Percentiles rank a stretch among this genome's conserved stretches.
These are phyloP conservation scores for Cassiopea andromeda DNA, from an alignment of 30 jellyfish, hydroid and myxozoan species.

Conservation along the genomic window DNA sequence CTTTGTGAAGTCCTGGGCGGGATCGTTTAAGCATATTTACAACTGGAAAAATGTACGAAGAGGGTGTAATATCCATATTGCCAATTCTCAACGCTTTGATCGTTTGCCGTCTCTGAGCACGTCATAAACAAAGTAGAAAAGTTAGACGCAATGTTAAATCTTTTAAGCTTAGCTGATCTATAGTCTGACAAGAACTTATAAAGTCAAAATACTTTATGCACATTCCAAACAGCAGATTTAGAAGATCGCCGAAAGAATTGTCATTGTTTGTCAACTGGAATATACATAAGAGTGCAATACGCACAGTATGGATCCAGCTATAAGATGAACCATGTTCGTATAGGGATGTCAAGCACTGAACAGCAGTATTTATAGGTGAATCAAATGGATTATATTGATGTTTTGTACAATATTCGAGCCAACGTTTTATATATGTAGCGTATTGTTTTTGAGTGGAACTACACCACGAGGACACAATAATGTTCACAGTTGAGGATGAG, in stretches of 20 bases:
- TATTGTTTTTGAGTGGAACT: conserved; percentile 24
- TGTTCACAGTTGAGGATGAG: conserved; percentile 1
- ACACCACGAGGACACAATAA: conserved; percentile 30
- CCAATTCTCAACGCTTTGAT: not conserved
- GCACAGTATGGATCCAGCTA: conserved; percentile 14
- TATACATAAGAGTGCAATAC: conserved; percentile 8
- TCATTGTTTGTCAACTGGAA: not conserved
- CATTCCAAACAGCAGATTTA: conserved; percentile 17
- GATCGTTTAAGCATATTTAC: not conserved
- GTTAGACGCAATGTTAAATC: not conserved
- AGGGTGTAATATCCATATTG: conserved; percentile 19
- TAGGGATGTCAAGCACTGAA: conserved; percentile 8
- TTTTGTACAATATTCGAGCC: conserved; percentile 14
- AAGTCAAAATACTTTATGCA: conserved; percentile 7
- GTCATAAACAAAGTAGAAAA: conserved; percentile 7
- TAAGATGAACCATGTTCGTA: conserved; percentile 18
- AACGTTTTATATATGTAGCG: not conserved
- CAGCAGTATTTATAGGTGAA: not conserved
- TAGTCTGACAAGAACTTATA: not conserved
- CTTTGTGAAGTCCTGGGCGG: conserved; percentile 15
- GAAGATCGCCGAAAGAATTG: not conserved
- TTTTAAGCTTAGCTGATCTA: not conserved
- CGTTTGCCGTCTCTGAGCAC: conserved; percentile 46
- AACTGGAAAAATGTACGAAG: conserved; percentile 22
- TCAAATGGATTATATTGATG: not conserved